phyloP scores from a whole-genome alignment of 2,113 vertebrate genomes.

The Camelus bactrianus region DNA sequence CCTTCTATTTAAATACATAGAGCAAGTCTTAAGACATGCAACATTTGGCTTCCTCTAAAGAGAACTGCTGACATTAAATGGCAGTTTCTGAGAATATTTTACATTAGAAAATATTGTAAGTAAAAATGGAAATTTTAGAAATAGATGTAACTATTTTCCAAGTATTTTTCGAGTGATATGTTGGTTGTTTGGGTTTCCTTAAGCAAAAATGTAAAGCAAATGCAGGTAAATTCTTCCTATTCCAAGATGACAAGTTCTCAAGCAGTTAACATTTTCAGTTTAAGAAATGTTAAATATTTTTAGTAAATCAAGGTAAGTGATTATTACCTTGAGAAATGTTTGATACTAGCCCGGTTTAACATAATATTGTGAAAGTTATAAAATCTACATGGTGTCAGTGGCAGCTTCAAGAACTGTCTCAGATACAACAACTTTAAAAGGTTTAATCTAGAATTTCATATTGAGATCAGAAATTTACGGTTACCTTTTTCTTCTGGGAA shows the following conservation, averaged over 20 bases:
- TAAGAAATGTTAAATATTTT: not conserved
- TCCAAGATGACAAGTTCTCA: not conserved
- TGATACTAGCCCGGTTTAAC: not conserved
- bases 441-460: not conserved
- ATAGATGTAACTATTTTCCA: not conserved
- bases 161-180: not conserved
- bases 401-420: not conserved
- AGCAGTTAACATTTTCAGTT: not conserved
- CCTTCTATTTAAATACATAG: not conserved
- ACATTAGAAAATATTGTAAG: not conserved
- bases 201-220: slow-evolving; percentile 38
- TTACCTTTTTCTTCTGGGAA: not conserved
- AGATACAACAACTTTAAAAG: not conserved
- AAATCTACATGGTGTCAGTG: not conserved
- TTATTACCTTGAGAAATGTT: not conserved
- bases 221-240: not conserved
- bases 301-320: not conserved
- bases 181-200: not conserved
- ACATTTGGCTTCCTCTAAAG: not conserved
- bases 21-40: not conserved
- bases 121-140: not conserved
- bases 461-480: not conserved
- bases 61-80: not conserved
- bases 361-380: not conserved
- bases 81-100: not conserved